Percentiles rank a stretch among this genome's conserved stretches.
phyloP scores from a whole-genome alignment of 2,888 invertebrate genomes.

The Drosophila eohydei region DNA sequence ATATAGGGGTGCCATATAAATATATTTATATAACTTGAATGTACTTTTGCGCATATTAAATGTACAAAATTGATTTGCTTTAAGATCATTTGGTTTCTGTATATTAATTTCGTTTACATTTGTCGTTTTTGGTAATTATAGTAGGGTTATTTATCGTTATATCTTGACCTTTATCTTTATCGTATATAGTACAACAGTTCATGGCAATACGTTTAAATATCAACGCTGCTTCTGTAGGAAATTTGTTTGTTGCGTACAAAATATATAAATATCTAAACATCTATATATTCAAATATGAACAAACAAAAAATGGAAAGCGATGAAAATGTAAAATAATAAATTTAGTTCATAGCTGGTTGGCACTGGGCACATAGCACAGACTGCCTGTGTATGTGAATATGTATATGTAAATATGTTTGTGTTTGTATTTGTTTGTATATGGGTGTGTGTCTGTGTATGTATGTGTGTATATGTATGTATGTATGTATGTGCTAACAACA shows the following conservation, averaged over 20 bases:
- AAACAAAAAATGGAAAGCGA: constrained; percentile 19
- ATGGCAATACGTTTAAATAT: constrained; percentile 61
- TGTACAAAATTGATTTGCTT: constrained; percentile 61
- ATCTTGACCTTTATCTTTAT: constrained; percentile 36
- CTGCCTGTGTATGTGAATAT: constrained; percentile 19
- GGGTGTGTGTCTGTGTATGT: constrained; percentile 20
- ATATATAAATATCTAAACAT: constrained; percentile 9
- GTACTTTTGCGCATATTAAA: constrained; percentile 44
- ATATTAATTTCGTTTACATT: constrained; percentile 66
- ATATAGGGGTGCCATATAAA: constrained; percentile 29
- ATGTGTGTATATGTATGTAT: background rate
- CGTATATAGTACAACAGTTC: constrained; percentile 70
- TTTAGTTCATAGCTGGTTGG: constrained; percentile 60
- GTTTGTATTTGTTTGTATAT: background rate
- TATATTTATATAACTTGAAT: constrained; percentile 37
- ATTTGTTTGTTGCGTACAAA: constrained; percentile 38
- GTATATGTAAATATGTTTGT: background rate
- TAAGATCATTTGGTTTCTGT: constrained; percentile 76
- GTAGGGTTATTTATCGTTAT: constrained; percentile 42
- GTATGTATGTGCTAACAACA: constrained; percentile 44
- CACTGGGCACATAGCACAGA: constrained; percentile 63
- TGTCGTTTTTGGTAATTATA: constrained; percentile 58
- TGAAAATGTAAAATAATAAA: constrained; percentile 21
- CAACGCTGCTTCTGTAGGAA: constrained; percentile 60
- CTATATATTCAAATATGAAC: constrained; percentile 37